A percentile compares a stretch with the other conserved stretches of the same genome.
Conservation (phyloP, 2,888 invertebrate genomes). For the Xiphydria camelus region DNA sequence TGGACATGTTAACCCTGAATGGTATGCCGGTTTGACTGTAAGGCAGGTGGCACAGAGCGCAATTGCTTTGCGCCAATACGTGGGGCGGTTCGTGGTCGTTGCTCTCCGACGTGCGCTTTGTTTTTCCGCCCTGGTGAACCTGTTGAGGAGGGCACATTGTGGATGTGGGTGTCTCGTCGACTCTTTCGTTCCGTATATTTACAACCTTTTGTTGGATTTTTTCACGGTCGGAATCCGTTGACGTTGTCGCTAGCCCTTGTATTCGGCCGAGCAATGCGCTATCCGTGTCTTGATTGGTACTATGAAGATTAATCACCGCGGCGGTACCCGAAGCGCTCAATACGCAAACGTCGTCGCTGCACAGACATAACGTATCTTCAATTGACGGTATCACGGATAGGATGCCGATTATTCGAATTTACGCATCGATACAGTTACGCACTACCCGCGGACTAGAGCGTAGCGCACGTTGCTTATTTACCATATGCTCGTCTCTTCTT, state of each 20-base stretch:
- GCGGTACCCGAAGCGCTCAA: conserved; percentile 93
- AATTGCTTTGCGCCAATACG: conserved; percentile 48
- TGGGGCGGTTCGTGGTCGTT: conserved; percentile 56
- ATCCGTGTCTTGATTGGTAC: conserved; percentile 53
- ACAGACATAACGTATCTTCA: no score
- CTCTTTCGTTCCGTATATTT: conserved; percentile 36
- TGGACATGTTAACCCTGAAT: conserved; percentile 72
- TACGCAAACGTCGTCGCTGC: conserved; percentile 92
- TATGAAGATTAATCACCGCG: conserved; percentile 73
- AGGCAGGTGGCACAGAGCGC: conserved; percentile 79
- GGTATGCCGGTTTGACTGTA: conserved; percentile 75
- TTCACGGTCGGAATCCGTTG: conserved; percentile 61
- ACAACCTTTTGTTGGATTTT: conserved; percentile 38
- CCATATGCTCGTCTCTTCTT: conserved; percentile 92
- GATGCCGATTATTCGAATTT: no score
- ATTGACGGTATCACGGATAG: no score
- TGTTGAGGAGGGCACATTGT: conserved; percentile 12
- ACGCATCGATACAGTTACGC: no score
- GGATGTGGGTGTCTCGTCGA: conserved; percentile 16
- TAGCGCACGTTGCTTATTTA: conserved; percentile 74
- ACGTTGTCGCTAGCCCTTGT: conserved; percentile 58
- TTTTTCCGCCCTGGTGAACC: conserved; percentile 28
- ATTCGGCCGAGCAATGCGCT: conserved; percentile 32
- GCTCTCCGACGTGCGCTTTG: conserved; percentile 42
- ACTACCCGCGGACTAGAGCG: conserved; percentile 93